A percentile compares a stretch with the other conserved stretches of the same genome.
phyloP scores from a whole-genome alignment of 2,888 invertebrate genomes.

The Steinernema carpocapsae region DNA sequence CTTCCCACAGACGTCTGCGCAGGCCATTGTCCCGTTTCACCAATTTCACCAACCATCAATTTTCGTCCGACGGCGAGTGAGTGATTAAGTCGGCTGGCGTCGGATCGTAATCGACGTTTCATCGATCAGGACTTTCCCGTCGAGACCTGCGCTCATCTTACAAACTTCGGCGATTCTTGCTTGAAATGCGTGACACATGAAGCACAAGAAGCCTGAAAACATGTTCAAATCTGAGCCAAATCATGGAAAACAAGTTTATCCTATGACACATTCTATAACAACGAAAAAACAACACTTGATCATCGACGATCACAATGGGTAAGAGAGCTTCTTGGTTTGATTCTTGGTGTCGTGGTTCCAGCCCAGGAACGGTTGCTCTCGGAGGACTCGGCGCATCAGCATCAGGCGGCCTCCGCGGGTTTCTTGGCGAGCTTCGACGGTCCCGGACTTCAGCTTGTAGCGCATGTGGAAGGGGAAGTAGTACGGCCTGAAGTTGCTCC shows the following conservation, averaged over 20 bases:
- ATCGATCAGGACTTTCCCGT: too few species aligned
- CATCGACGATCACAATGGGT: conserved; percentile 46
- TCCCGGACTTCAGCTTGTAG: conserved; percentile 58
- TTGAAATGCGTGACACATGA: too few species aligned
- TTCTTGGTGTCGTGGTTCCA: conserved; percentile 55
- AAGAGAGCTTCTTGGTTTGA: conserved; percentile 49
- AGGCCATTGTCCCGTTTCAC: too few species aligned
- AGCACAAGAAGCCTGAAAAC: too few species aligned
- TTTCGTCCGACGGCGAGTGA: too few species aligned
- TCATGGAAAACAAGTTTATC: not conserved
- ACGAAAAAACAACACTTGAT: not conserved
- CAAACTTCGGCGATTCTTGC: too few species aligned
- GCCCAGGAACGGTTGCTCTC: conserved; percentile 63
- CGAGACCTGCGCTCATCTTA: too few species aligned
- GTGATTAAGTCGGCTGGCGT: too few species aligned
- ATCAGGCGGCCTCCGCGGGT: conserved; percentile 59
- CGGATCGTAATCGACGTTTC: too few species aligned
- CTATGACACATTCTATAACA: not conserved
- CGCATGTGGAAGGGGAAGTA: conserved; percentile 63
- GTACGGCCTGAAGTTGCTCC: conserved; percentile 62
- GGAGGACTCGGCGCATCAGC: conserved; percentile 61
- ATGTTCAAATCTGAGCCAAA: too few species aligned
- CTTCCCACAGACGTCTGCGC: too few species aligned
- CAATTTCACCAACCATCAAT: too few species aligned
- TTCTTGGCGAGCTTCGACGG: conserved; percentile 56